Base-by-base conservation (phyloP, 2,888 invertebrate genomes). In the Drosophila recens region DNA sequence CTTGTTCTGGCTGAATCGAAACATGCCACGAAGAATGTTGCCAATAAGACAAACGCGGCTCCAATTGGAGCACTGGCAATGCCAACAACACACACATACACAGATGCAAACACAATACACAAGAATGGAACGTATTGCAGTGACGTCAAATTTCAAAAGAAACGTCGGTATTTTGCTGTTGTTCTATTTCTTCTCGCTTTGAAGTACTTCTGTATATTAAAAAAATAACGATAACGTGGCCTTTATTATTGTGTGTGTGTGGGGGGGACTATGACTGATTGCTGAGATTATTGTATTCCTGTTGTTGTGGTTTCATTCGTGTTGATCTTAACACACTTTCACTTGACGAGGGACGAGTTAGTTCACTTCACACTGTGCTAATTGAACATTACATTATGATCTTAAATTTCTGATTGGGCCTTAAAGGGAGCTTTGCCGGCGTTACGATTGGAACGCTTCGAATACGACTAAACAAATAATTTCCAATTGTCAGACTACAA, bases 381-480 rank as follows among this genome's bases (percentile, higher is more conserved):
- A 23, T 36, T 34, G 17, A 51, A 61, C 36, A 72, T 15, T 11
- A 36, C 38, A 13, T 64, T 51, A 33, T 48, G 49, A 66, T 73
- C 58, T 53, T 53, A 1, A 23, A 23, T 20, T 63, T 11, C 1
- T 42, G 46, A 30, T 48, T 27, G 8, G 48, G 40, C 34, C 11
- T 51, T 40, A 17, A 13, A 15, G 30, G 30, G 52, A 52, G 65
- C 69, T 54, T 40, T 45, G 40, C 75, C 78, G 80, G 82, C 76
- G 80, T 67, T 75, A 58, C 67, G 70, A 62, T 62, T 73, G 66
- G 56, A 56, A 67, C 69, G 76, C 72, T 76, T 63, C 66, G 57
- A 69, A 72, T 51, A 67, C 79, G 79, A 86, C 88, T 86, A 72
- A 87, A 62, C 70, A 80, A 79, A 69, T 59, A 79, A 40, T 78